Evolutionary conservation across 1,140 invertebrate species (phyloP), one percentile per base, ranked within the genome.

Genomic region (Heliothis virescens): DNA sequence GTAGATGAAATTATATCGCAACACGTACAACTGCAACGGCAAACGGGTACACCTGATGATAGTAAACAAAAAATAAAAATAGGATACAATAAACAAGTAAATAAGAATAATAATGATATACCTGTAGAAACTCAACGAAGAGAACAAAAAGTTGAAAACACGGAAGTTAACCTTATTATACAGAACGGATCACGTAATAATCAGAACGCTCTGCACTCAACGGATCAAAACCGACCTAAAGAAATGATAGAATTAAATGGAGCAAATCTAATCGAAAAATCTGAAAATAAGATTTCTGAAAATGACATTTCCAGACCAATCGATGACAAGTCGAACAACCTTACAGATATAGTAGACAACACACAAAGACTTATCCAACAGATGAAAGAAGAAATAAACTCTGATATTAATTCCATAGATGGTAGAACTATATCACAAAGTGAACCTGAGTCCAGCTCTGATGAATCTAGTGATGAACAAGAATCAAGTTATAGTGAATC

Each of bases 361-460:
- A 96, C 96, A 11, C 95, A 96, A 86, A 94, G 94, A 50, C 80
- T 96, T 75, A 96, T 96, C 62, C 95, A 96, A 79, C 95, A 96
- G 92, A 96, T 96, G 95, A 95, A 95, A 87, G 95, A 96, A 79
- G 96, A 96, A 93, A 96, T 96, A 78, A 95, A 95, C 84, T 95
- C 95, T 72, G 95, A 96, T 87, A 96, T 96, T 67, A 95, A 95
- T 81, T 95, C 95, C 80, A 89, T 91, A 72, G 92, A 94, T 74
- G 94, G 94, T 80, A 91, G 94, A 82, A 90, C 91, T 59, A 85
- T 88, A 18, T 92, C 93, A 57, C 89, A 90, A 16, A 95, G 95
- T 81, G 95, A 96, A 81, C 90, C 91, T 26, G 95, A 95, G n/a
- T 85, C 86, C 73, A 94, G 92, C 79, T 86, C 88, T 26, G 91